Conservation (phyloP, 2,113 vertebrate species). For the Furnarius figulus region DNA sequence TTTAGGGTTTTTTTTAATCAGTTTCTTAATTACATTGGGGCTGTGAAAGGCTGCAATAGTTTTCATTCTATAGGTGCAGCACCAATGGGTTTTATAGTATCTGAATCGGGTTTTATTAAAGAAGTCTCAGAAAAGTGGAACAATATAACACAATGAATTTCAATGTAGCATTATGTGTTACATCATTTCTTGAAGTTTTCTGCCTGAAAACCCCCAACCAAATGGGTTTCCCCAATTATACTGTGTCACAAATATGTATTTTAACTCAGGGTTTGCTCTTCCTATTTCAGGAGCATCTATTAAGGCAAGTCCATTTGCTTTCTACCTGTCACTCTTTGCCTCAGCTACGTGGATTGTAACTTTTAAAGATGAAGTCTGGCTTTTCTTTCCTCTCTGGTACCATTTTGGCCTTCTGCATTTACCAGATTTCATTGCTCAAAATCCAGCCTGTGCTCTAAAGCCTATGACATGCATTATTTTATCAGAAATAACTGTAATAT, state of each 20-base stretch:
- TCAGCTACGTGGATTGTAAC: not conserved
- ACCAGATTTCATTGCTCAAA: not conserved
- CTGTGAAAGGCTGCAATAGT: not conserved
- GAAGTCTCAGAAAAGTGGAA: not conserved
- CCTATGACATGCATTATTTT: not conserved
- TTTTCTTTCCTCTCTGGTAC: not conserved
- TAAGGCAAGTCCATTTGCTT: not conserved
- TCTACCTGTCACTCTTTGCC: not conserved
- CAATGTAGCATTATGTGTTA: not conserved
- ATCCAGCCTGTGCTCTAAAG: not conserved
- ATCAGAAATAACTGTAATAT: not conserved
- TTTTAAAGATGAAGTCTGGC: not conserved
- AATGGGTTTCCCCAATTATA: not conserved
- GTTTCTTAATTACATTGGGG: not conserved
- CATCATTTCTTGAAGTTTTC: not conserved
- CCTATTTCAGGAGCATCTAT: not conserved
- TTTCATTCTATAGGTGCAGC: not conserved
- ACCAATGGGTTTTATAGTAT: not conserved
- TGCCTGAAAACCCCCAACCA: not conserved
- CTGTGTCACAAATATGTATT: not conserved
- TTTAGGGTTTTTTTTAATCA: not conserved
- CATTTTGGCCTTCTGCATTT: not conserved
- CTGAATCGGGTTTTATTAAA: slow-evolving; percentile 2
- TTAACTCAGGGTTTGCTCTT: not conserved
- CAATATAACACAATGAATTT: not conserved